phyloP scores from a whole-genome alignment of 2,888 invertebrate genomes.

The Sussaba pulchella region DNA sequence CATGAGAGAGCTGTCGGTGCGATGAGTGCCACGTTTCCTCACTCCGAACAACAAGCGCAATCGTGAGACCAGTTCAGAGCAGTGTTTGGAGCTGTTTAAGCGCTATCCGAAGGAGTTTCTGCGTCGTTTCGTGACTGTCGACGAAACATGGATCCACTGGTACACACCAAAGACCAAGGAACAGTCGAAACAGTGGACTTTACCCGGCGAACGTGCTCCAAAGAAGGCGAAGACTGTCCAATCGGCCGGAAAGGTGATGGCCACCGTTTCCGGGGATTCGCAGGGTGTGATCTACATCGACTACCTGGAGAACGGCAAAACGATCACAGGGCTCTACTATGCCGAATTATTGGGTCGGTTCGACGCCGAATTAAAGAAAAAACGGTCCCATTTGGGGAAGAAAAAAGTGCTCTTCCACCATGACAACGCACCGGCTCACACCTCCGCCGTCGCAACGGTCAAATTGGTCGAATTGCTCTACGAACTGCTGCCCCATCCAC shows the following conservation, averaged over 20 bases:
- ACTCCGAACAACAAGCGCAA: conserved; percentile 73
- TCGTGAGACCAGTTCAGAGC: conserved; percentile 74
- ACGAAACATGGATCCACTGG: conserved; percentile 79
- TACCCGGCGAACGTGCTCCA: conserved; percentile 50
- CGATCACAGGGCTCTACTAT: conserved; percentile 67
- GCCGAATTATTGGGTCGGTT: conserved; percentile 46
- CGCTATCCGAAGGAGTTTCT: conserved; percentile 76
- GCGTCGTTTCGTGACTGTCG: conserved; percentile 76
- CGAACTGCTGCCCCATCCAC: no score
- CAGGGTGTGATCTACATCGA: conserved; percentile 75
- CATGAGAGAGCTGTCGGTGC: conserved; percentile 70
- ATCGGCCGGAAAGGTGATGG: no score
- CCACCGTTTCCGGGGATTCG: conserved; percentile 77
- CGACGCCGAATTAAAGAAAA: conserved; percentile 30
- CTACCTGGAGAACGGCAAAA: conserved; percentile 76
- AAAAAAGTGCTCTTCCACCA: conserved; percentile 63
- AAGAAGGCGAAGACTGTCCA: no score
- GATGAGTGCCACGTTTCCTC: conserved; percentile 77
- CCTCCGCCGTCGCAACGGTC: conserved; percentile 28
- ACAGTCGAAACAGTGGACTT: conserved; percentile 66
- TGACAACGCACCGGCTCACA: conserved; percentile 54
- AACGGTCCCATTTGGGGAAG: conserved; percentile 40
- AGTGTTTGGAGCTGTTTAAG: conserved; percentile 69
- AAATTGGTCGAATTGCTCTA: conserved; percentile 52
- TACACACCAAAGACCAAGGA: no score